Percentiles rank a stretch among this genome's conserved stretches.
Evolutionary conservation across 1,140 invertebrate species (phyloP).

Genomic region (Nephila pilipes): DNA sequence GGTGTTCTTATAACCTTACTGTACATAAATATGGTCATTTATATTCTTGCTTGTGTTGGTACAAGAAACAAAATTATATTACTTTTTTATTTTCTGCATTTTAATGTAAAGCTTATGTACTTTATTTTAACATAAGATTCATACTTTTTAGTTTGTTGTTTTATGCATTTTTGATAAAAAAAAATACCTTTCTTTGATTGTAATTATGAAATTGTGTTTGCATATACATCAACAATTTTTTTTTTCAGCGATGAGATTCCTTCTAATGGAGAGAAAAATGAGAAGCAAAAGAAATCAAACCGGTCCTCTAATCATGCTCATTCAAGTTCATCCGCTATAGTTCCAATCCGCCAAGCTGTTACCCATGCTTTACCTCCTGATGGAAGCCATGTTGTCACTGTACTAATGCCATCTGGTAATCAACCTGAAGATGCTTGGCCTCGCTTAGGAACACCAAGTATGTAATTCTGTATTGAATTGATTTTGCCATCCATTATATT

Average conservation of each 20-base stretch:
- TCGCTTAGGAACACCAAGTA: not conserved
- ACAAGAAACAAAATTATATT: no score
- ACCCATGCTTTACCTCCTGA: constrained; percentile 83
- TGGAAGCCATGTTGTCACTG: constrained; percentile 84
- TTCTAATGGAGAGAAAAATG: no score
- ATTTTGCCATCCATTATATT: no score
- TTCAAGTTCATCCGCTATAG: constrained; percentile 16
- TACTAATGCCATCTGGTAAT: constrained; percentile 80
- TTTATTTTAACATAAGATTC: no score
- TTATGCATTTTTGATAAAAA: no score
- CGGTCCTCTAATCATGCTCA: not conserved
- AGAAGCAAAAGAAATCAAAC: not conserved
- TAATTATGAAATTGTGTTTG: not conserved
- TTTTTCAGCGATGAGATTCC: not conserved
- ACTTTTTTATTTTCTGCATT: no score
- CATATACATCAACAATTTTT: not conserved
- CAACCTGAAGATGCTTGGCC: constrained; percentile 61
- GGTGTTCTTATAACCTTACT: no score
- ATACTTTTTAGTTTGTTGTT: no score
- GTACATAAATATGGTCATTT: no score
- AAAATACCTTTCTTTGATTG: not conserved
- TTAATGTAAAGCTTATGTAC: no score
- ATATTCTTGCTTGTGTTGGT: no score
- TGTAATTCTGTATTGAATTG: not conserved
- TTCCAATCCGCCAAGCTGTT: constrained; percentile 81